Evolutionary conservation across 2,888 invertebrate species (phyloP).

Genomic region (Pseudococcus longispinus): DNA sequence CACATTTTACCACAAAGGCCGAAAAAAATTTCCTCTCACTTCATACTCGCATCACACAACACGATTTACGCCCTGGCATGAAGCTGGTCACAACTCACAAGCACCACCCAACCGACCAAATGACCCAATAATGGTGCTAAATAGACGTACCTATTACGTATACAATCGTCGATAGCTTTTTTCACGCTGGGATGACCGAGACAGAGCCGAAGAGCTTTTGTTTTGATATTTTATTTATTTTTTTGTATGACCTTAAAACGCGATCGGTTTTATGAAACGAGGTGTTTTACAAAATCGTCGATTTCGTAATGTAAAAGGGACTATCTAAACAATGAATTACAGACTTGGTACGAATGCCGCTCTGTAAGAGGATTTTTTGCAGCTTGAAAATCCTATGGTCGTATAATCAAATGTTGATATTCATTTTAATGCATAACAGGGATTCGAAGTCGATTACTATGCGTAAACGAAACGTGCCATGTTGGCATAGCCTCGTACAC

Average conservation of each 20-base stretch:
- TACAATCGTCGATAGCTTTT: background rate
- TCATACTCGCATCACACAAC: background rate
- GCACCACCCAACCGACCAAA: background rate
- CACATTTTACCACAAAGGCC: background rate
- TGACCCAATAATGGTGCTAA: background rate
- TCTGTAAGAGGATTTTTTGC: background rate
- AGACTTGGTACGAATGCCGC: background rate
- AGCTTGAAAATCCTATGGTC: background rate
- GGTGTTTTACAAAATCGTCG: background rate
- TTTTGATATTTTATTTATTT: constrained; percentile 15
- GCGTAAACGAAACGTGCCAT: background rate
- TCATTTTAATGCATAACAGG: background rate
- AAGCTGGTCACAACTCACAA: background rate
- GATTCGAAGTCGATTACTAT: background rate
- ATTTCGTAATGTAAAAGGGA: background rate
- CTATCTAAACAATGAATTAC: background rate
- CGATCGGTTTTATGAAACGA: background rate
- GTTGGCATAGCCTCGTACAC: background rate
- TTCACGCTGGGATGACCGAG: background rate
- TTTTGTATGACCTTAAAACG: background rate
- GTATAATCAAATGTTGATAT: background rate
- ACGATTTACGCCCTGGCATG: background rate
- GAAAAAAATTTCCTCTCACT: background rate
- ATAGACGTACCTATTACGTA: background rate
- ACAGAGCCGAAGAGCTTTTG: background rate